Conservation (phyloP, 2,888 invertebrate species). For the Meteorus cinctellus region DNA sequence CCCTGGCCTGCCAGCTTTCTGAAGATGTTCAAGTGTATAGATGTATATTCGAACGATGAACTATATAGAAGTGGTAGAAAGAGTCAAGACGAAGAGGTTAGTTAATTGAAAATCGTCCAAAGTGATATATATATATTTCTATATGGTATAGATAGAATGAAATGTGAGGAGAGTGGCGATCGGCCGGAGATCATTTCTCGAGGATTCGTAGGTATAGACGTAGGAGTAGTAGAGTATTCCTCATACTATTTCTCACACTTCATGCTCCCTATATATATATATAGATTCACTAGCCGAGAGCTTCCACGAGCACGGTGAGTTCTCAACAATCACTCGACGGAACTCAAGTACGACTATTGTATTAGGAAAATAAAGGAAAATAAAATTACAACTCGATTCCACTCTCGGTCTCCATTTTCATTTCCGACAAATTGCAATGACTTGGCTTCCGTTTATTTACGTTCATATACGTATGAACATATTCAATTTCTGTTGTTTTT, state of each 20-base stretch:
- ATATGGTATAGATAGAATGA: slow-evolving; percentile 48
- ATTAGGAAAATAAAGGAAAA: slow-evolving; percentile 5
- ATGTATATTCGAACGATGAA: neutral
- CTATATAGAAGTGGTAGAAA: slow-evolving; percentile 38
- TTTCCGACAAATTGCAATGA: slow-evolving; percentile 9
- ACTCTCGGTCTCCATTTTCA: neutral
- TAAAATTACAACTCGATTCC: neutral
- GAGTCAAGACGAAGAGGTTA: slow-evolving; percentile 42
- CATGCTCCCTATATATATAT: neutral
- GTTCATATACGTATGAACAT: too few species aligned
- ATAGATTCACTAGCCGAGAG: neutral
- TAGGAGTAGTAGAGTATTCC: slow-evolving; percentile 35
- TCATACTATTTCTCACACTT: slow-evolving; percentile 10
- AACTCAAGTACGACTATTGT: slow-evolving; percentile 3
- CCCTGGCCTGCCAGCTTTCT: too few species aligned
- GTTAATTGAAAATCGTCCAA: slow-evolving; percentile 63
- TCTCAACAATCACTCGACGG: neutral
- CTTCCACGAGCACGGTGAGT: slow-evolving; percentile 8
- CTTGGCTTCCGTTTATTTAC: neutral
- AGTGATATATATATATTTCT: slow-evolving; percentile 52
- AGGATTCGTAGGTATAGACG: neutral
- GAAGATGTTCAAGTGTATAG: neutral
- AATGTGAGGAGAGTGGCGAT: slow-evolving; percentile 41
- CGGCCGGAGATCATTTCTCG: slow-evolving; percentile 47
- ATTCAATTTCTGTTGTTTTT: too few species aligned